phyloP scores from a whole-genome alignment of 2,888 invertebrate genomes.

The Drosophila rubida region DNA sequence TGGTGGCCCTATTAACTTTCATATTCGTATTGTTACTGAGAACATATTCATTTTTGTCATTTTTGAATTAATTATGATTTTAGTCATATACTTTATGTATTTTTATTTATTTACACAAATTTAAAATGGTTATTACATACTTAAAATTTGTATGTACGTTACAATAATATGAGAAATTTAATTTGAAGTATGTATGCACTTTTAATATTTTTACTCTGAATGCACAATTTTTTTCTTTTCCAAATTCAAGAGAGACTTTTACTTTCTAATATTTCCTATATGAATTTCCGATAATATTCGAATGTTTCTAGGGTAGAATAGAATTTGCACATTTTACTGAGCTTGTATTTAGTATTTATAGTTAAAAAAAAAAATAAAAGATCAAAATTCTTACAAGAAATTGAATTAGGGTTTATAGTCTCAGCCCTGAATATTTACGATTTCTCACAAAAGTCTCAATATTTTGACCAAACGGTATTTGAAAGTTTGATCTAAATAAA shows the following conservation, averaged over 20 bases:
- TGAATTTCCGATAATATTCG: background rate
- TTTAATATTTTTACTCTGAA: constrained; percentile 1
- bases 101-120: constrained; percentile 14
- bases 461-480: constrained; percentile 7
- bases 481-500: background rate
- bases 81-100: constrained; percentile 5
- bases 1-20: constrained; percentile 66
- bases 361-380: constrained; percentile 9
- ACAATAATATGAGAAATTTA: constrained; percentile 44
- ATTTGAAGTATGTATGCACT: constrained; percentile 14
- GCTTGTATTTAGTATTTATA: constrained; percentile 48
- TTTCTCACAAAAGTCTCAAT: constrained; percentile 34
- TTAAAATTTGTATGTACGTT: constrained; percentile 17
- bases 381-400: background rate
- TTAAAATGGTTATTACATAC: constrained; percentile 20
- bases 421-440: constrained; percentile 16
- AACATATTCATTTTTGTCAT: constrained; percentile 14
- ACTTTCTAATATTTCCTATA: background rate
- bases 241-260: background rate
- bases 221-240: constrained; percentile 3
- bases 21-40: constrained; percentile 17
- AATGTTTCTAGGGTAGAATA: constrained; percentile 2
- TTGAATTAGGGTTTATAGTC: background rate
- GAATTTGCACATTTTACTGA: constrained; percentile 69
- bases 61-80: constrained; percentile 20